These are phyloP conservation scores for Montipora sp. DNA, from an alignment of 64 coral and sea anemone genomes.

Conservation along the genomic window DNA sequence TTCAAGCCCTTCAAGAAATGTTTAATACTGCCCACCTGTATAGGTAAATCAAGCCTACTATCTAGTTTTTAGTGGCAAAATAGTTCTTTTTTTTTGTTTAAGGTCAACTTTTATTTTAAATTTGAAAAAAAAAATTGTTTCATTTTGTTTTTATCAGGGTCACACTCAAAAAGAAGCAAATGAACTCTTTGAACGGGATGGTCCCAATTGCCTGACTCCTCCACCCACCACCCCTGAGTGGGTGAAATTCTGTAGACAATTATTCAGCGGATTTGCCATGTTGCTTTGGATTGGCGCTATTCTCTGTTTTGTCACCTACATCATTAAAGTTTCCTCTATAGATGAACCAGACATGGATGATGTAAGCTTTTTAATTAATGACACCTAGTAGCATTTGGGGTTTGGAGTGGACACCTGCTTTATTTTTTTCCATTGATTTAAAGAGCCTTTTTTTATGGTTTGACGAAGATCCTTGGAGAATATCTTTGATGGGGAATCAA, in stretches of 20 bases:
- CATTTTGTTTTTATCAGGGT: slow-evolving; percentile 59
- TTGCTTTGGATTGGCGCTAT: slow-evolving; percentile 91
- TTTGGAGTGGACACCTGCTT: too few species aligned
- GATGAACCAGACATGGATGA: slow-evolving; percentile 94
- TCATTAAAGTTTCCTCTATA: slow-evolving; percentile 61
- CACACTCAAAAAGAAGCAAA: slow-evolving; percentile 76
- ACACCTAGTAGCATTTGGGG: too few species aligned
- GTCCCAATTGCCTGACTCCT: slow-evolving; percentile 89
- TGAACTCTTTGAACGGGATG: slow-evolving; percentile 77
- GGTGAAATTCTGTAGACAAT: slow-evolving; percentile 92
- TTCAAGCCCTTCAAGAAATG: neutral
- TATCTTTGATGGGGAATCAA: too few species aligned
- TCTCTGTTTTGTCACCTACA: slow-evolving; percentile 81
- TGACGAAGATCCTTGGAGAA: too few species aligned
- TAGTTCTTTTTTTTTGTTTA: too few species aligned
- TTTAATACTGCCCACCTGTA: neutral
- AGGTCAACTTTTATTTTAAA: neutral
- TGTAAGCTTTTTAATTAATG: neutral
- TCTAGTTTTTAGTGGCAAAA: neutral
- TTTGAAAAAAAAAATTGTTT: neutral
- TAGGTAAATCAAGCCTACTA: neutral
- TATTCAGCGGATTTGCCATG: slow-evolving; percentile 96
- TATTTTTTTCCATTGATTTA: too few species aligned
- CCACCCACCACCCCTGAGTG: slow-evolving; percentile 96
- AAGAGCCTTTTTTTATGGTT: too few species aligned